Conservation (phyloP, 2,888 invertebrate genomes). For the Drosophila austrosaltans region DNA sequence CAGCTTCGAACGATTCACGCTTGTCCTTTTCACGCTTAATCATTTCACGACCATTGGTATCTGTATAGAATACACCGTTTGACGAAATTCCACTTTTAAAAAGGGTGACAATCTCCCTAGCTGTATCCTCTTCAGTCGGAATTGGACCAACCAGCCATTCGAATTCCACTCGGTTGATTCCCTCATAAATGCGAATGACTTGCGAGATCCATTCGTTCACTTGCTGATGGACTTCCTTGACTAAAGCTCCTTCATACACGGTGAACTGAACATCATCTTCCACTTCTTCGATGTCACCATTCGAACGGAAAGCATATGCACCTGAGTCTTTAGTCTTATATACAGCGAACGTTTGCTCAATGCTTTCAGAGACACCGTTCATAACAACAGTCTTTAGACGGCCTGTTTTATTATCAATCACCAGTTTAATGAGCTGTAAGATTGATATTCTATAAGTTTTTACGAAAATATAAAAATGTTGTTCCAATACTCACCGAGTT, state of each 20-base stretch:
- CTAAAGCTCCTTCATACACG: constrained; percentile 33
- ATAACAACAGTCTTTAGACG: constrained; percentile 65
- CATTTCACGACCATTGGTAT: constrained; percentile 96
- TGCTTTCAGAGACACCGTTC: constrained; percentile 71
- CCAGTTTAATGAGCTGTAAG: constrained; percentile 72
- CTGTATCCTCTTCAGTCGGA: constrained; percentile 86
- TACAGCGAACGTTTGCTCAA: constrained; percentile 88
- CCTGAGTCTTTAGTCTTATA: constrained; percentile 84
- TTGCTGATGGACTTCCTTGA: constrained; percentile 41
- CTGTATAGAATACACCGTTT: constrained; percentile 92
- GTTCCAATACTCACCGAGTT: constrained; percentile 67
- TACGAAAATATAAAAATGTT: not conserved
- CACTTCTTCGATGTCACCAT: constrained; percentile 16
- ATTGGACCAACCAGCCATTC: constrained; percentile 93
- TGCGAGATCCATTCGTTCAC: constrained; percentile 84
- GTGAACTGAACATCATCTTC: constrained; percentile 19
- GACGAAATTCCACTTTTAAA: constrained; percentile 88
- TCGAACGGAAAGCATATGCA: constrained; percentile 38
- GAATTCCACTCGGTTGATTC: constrained; percentile 86
- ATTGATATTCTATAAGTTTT: not conserved
- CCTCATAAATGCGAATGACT: constrained; percentile 87
- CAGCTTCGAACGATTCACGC: constrained; percentile 90
- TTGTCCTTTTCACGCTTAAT: constrained; percentile 87
- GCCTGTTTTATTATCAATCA: constrained; percentile 64
- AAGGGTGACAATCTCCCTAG: constrained; percentile 92